A percentile compares a stretch with the other conserved stretches of the same genome.
These are phyloP conservation scores for Diaprepes abbreviatus DNA, from an alignment of 2,888 invertebrate species.

Conservation along the genomic window DNA sequence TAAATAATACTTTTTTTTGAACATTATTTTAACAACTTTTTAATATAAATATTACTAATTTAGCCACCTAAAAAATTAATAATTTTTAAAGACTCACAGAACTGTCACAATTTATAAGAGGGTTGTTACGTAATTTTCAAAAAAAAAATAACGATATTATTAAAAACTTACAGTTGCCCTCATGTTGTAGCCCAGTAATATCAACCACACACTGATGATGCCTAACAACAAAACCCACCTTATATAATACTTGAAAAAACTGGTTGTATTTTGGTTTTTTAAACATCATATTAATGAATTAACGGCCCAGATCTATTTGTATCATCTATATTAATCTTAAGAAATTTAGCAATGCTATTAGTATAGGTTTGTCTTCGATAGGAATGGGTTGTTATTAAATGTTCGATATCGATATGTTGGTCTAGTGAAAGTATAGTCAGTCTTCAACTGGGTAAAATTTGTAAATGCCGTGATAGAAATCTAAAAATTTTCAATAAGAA, in stretches of 20 bases:
- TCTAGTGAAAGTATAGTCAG: too few species aligned
- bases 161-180: slow-evolving; percentile 18
- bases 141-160: not conserved
- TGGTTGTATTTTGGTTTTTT: slow-evolving; percentile 12
- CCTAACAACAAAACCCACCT: not conserved
- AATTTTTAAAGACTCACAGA: too few species aligned
- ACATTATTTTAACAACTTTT: too few species aligned
- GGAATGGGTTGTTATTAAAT: not conserved
- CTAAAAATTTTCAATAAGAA: too few species aligned
- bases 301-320: slow-evolving; percentile 16
- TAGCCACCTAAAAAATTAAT: too few species aligned
- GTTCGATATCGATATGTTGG: slow-evolving; percentile 9
- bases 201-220: slow-evolving; percentile 9
- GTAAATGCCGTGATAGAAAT: too few species aligned
- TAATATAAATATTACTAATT: too few species aligned
- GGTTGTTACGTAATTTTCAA: not conserved
- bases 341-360: not conserved
- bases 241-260: slow-evolving; percentile 20
- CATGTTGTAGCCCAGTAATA: slow-evolving; percentile 5
- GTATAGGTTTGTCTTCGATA: not conserved
- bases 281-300: not conserved
- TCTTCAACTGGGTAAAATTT: too few species aligned
- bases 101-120: too few species aligned
- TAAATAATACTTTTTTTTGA: too few species aligned
- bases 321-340: not conserved